Conservation (phyloP, 2,797 vertebrate species). For the Psittacula echo region DNA sequence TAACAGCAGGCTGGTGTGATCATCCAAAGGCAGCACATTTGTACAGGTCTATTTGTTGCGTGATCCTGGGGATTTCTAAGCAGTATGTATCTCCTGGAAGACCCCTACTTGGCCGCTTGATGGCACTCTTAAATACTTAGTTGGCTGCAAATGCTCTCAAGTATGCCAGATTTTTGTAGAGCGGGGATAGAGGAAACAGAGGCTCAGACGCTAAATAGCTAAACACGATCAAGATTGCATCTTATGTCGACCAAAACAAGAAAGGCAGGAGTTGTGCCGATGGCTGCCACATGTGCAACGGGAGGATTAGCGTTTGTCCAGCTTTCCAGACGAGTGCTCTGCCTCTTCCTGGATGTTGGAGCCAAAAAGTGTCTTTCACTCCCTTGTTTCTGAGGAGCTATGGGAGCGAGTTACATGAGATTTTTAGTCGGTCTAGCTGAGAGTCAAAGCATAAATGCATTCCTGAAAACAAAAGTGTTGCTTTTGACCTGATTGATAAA, state of each 20-base stretch:
- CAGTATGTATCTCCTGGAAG: background rate
- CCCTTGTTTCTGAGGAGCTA: background rate
- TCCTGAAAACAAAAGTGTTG: background rate
- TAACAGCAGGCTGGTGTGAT: background rate
- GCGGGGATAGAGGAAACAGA: background rate
- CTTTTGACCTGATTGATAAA: background rate
- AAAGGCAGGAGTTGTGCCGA: background rate
- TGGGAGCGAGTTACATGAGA: background rate
- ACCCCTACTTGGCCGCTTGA: conserved; percentile 39
- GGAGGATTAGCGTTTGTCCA: background rate
- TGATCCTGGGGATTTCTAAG: background rate
- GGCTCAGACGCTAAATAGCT: background rate
- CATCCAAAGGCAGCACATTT: background rate
- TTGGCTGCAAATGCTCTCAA: background rate
- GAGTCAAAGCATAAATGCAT: background rate
- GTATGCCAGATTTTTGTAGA: background rate
- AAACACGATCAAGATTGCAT: background rate
- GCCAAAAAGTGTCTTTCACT: background rate
- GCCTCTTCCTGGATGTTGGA: background rate
- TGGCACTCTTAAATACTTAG: conserved; percentile 70
- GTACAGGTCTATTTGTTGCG: background rate
- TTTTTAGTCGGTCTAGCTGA: background rate
- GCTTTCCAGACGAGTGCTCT: background rate
- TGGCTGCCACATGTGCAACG: rapidly evolving
- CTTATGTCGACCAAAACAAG: background rate